Evolutionary conservation across 2,113 vertebrate genomes (phyloP).

Genomic region (Osmerus eperlanus): DNA sequence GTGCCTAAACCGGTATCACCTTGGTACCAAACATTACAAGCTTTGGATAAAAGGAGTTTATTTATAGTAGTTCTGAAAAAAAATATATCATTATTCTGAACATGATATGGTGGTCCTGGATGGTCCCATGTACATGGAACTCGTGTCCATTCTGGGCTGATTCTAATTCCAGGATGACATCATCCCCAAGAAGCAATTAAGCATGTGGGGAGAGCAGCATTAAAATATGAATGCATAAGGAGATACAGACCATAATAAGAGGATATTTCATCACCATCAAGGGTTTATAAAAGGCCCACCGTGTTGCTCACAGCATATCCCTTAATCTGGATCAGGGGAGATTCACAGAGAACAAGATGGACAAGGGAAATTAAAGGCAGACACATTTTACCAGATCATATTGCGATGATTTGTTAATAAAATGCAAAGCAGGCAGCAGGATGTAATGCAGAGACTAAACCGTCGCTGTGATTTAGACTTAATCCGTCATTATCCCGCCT

Average conservation of each 20-base stretch:
- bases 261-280: constrained; percentile 55
- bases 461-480: constrained; percentile 62
- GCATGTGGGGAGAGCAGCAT: constrained; percentile 43
- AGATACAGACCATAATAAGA: constrained; percentile 52
- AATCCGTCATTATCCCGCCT: constrained; percentile 70
- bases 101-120: too few relatives aligned
- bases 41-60: too few relatives aligned
- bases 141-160: too few relatives aligned
- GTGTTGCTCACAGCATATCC: constrained; percentile 32
- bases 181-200: constrained; percentile 37
- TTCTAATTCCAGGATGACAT: neutral
- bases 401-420: constrained; percentile 65
- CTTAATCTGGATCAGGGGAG: constrained; percentile 53
- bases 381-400: constrained; percentile 58
- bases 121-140: too few relatives aligned
- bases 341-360: constrained; percentile 51
- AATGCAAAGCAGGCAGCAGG: constrained; percentile 55
- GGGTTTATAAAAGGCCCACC: constrained; percentile 55
- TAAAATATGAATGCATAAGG: constrained; percentile 43
- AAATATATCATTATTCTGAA: too few relatives aligned
- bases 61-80: too few relatives aligned
- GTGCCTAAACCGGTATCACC: too few relatives aligned
- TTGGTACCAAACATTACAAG: too few relatives aligned
- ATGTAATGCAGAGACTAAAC: constrained; percentile 53
- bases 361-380: constrained; percentile 60